Evolutionary conservation across 2,113 vertebrate genomes (phyloP).

Genomic region (Coptodon bakossiorum): DNA sequence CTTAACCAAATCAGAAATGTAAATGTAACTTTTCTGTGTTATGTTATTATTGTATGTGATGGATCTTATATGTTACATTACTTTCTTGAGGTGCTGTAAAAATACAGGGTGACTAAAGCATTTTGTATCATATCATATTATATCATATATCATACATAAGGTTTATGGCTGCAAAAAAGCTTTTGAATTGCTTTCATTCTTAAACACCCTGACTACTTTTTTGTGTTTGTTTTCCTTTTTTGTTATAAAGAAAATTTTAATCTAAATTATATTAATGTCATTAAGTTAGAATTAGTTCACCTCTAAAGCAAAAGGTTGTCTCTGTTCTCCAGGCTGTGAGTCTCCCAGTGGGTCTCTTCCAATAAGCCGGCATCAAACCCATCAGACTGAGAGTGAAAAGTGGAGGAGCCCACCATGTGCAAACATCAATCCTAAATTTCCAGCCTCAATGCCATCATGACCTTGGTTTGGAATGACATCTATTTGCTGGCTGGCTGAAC

Average conservation of each 20-base stretch:
- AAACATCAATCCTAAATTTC: conserved; percentile 74
- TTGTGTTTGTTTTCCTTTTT: not conserved
- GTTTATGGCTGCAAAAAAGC: not conserved
- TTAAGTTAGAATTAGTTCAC: not conserved
- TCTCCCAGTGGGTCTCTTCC: conserved; percentile 19
- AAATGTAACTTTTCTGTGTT: not conserved
- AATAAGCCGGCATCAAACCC: conserved; percentile 39
- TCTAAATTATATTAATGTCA: not conserved
- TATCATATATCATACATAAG: fast-evolving
- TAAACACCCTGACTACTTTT: not conserved
- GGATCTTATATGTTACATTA: not conserved
- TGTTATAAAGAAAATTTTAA: not conserved
- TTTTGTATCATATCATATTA: not conserved
- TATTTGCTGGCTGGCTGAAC: conserved; percentile 77
- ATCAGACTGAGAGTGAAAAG: conserved; percentile 56
- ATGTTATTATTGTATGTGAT: not conserved
- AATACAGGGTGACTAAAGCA: not conserved
- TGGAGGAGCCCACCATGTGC: conserved; percentile 51
- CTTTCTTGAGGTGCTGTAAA: not conserved
- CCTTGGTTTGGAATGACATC: conserved; percentile 77
- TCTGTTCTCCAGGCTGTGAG: conserved; percentile 5
- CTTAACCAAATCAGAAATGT: not conserved
- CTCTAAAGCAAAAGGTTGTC: conserved; percentile 22
- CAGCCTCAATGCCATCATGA: conserved; percentile 67
- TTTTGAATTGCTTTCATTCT: not conserved